Conservation (phyloP, 2,113 vertebrate genomes). For the Atlantisia rogersi region DNA sequence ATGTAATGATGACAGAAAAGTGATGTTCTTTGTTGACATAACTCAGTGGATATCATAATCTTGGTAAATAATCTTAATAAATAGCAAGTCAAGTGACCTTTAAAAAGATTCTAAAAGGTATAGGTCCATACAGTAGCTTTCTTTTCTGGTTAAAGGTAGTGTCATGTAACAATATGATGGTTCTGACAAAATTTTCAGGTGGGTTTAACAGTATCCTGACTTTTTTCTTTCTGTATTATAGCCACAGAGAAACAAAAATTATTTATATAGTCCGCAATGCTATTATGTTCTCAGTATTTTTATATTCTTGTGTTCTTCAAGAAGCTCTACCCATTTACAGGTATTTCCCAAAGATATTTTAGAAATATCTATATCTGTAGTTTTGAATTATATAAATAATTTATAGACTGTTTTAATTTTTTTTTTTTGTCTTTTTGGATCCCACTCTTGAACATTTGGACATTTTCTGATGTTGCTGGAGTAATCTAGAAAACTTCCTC, state of each 20-base stretch:
- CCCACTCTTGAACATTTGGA: rapidly evolving
- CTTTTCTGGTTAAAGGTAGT: background rate
- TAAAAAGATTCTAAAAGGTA: background rate
- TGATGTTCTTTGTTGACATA: background rate
- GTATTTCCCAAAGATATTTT: background rate
- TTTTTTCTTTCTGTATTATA: background rate
- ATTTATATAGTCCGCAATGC: background rate
- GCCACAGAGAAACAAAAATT: background rate
- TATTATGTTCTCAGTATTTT: background rate
- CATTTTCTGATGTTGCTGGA: background rate
- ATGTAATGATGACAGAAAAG: background rate
- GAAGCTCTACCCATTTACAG: background rate
- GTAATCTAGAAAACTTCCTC: background rate
- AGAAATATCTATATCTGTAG: background rate
- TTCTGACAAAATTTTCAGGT: background rate
- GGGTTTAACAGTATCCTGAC: background rate
- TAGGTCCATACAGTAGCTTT: background rate
- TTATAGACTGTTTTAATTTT: background rate
- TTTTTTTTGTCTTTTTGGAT: background rate
- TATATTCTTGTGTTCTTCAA: background rate
- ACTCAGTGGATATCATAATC: background rate
- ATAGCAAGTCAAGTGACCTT: background rate
- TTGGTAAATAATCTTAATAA: background rate
- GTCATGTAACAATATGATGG: background rate
- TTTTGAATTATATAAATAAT: background rate